Conservation (phyloP, 1,140 invertebrate species). For the Aphelinus certus region DNA sequence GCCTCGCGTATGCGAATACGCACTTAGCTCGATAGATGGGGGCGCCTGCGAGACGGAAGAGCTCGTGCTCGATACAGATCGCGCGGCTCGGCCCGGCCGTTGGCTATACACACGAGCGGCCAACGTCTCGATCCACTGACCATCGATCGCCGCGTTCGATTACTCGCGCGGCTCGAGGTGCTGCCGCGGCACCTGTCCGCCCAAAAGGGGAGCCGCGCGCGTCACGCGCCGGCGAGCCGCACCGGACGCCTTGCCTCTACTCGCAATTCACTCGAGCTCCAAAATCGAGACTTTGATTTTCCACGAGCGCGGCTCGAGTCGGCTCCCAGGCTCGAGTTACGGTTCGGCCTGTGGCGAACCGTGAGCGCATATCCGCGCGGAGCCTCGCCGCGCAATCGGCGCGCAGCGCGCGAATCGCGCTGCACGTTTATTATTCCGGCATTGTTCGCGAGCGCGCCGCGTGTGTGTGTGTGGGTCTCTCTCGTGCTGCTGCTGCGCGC, state of each 20-base stretch:
- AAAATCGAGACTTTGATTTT: too few relatives aligned
- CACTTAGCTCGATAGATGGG: slow-evolving; percentile 34
- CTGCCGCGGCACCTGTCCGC: slow-evolving; percentile 57
- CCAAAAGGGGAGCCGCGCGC: slow-evolving; percentile 34
- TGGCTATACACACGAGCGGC: slow-evolving; percentile 35
- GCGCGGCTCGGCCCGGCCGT: background rate
- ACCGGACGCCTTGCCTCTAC: too few relatives aligned
- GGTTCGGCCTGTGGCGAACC: too few relatives aligned
- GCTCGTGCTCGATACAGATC: slow-evolving; percentile 37
- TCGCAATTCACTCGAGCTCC: too few relatives aligned
- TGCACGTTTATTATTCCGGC: slow-evolving; percentile 27
- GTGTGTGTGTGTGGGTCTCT: background rate
- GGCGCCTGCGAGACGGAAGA: slow-evolving; percentile 37
- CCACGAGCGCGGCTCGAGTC: too few relatives aligned
- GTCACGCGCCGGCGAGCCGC: background rate
- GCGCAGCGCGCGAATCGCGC: background rate
- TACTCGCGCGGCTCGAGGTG: slow-evolving; percentile 54
- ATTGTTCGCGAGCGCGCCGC: slow-evolving; percentile 13
- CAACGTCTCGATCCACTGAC: slow-evolving; percentile 56
- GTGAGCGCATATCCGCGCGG: slow-evolving; percentile 2
- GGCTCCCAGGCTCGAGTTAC: too few relatives aligned
- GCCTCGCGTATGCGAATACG: slow-evolving; percentile 30
- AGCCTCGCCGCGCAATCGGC: background rate
- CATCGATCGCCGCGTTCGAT: slow-evolving; percentile 50
- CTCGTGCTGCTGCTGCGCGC: background rate